Base-by-base conservation (phyloP, 2,888 invertebrate genomes). In the Stratiomys singularior region DNA sequence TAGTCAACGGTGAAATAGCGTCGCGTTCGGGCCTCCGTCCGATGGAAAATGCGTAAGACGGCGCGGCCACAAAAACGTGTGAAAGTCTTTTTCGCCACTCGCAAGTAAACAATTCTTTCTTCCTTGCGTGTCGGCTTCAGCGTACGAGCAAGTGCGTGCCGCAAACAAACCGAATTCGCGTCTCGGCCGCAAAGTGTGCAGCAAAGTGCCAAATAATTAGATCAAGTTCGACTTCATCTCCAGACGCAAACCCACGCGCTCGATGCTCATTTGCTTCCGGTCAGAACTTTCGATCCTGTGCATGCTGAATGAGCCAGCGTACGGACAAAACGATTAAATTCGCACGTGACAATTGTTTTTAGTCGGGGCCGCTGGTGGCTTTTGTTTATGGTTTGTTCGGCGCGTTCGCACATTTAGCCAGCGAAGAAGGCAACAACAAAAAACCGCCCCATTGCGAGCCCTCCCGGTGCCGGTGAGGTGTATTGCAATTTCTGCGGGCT, bases 1-100 rank as follows among this genome's bases (percentile, higher is more conserved):
- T 74, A 74, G 74, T 74, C 74, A 74, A 58, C 74, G 60, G 74
- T 74, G 58, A 44, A 74, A 74, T 44, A 74, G 74, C 74, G 60
- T 58, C 58, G 74, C 74, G 74, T 60, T 74, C 74, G 74, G 74
- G 74, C 3, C 28, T 28, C n/a, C 28, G 74, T 21, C 58, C 60
- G 58, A 44, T 58, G 60, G 56, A 58, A 74, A 72, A 72, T 56
- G 56, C 30, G 72, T n/a, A 23, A 2, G 30, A 37, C 60, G 30
- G 74, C 44, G 69, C 46, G 47, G 69, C 21, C 23, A 46, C 46
- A 46, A 69, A 69, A 47, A 69, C 69, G 69, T 69, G 46, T 21
- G 46, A 60, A 46, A 25, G 25, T 25, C 46, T 3, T 18, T 13
- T 69, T 21, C 37, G 52, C n/a, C 27, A 21, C 58, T 23, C 74